A percentile compares a stretch with the other conserved stretches of the same genome.
Evolutionary conservation across 2,888 invertebrate genomes (phyloP).

Genomic region (Eilema caniola): DNA sequence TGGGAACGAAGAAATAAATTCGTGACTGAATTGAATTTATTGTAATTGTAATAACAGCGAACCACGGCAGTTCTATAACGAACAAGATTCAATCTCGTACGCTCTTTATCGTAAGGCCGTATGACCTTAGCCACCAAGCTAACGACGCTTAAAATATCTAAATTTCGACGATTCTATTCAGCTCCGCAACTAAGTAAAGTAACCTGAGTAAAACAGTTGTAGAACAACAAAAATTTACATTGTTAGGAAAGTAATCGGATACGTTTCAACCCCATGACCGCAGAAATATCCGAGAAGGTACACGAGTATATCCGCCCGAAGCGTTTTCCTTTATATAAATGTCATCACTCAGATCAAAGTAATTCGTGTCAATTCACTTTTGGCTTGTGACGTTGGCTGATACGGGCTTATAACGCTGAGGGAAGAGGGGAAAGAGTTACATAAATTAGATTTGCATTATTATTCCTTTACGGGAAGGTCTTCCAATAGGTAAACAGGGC

Average conservation of each 20-base stretch:
- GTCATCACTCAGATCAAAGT: slow-evolving; percentile 52
- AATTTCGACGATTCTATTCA: not conserved
- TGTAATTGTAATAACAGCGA: no score
- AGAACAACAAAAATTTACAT: not conserved
- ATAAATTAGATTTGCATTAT: slow-evolving; percentile 6
- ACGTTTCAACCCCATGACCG: not conserved
- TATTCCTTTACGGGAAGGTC: not conserved
- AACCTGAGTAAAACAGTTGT: not conserved
- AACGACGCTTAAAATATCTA: no score
- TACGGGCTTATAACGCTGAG: slow-evolving; percentile 26
- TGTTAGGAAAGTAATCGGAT: not conserved
- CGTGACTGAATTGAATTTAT: no score
- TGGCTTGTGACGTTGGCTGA: slow-evolving; percentile 25
- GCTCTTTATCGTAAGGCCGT: no score
- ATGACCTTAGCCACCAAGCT: no score
- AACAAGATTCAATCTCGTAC: no score
- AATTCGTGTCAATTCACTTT: slow-evolving; percentile 47
- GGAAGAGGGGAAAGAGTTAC: not conserved
- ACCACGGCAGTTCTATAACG: no score
- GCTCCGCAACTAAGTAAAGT: not conserved
- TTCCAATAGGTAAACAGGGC: not conserved
- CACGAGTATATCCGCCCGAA: not conserved
- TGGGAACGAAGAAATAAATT: not conserved
- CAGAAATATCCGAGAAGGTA: not conserved
- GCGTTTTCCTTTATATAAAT: slow-evolving; percentile 34